Evolutionary conservation across 2,888 invertebrate genomes (phyloP).

Genomic region (Orthonevra nobilis): DNA sequence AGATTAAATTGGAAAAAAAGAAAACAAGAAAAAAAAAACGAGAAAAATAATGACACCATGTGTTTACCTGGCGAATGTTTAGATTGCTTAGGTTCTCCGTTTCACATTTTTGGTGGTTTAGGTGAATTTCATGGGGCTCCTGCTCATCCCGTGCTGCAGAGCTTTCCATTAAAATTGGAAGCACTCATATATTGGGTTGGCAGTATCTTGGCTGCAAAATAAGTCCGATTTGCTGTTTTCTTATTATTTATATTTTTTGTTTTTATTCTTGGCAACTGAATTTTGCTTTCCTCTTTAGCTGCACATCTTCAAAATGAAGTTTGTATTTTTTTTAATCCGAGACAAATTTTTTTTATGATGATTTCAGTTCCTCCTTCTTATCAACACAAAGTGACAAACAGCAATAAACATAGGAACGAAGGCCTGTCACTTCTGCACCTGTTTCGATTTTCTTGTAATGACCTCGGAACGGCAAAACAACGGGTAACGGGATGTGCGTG

Average conservation of each 20-base stretch:
- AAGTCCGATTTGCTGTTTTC: no score
- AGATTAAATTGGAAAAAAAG: no score
- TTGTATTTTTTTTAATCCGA: conserved; percentile 3
- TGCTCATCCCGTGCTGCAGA: conserved; percentile 69
- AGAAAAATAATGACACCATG: conserved; percentile 14
- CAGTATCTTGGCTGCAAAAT: conserved; percentile 9
- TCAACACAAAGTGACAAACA: conserved; percentile 57
- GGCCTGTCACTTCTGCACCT: conserved; percentile 55
- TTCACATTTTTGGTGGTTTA: conserved; percentile 60
- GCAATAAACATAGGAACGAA: conserved; percentile 33
- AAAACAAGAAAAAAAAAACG: not conserved
- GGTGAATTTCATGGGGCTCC: conserved; percentile 41
- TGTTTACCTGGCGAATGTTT: conserved; percentile 57
- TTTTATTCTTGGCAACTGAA: no score
- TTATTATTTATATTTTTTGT: no score
- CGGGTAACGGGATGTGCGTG: conserved; percentile 27
- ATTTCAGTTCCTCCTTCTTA: conserved; percentile 21
- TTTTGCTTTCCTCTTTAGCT: not conserved
- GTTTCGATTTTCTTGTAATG: conserved; percentile 51
- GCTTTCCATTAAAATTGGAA: conserved; percentile 73
- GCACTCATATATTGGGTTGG: conserved; percentile 46
- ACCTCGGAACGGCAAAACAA: conserved; percentile 45
- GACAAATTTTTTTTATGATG: conserved; percentile 12
- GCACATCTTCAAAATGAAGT: not conserved
- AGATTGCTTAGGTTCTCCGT: conserved; percentile 76